Evolutionary conservation across 2,888 invertebrate species (phyloP), one percentile per base, ranked within the genome.

Genomic region (Heliconius cydno): DNA sequence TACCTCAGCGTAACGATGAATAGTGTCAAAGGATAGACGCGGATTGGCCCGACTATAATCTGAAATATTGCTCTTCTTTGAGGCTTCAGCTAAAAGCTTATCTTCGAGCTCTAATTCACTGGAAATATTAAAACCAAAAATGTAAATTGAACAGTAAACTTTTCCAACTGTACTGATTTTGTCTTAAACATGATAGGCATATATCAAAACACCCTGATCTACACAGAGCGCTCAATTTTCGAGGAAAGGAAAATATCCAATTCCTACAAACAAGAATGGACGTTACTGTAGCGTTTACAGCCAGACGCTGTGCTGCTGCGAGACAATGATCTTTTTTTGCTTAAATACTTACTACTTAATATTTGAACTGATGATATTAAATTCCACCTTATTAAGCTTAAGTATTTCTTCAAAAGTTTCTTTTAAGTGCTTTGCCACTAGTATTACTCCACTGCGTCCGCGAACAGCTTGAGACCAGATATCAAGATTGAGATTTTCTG

Each of bases 261-360:
- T 6, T n/a, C 3, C 10, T 57, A 22, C 22, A 9, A 10, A 57
- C 22, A 22, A 7, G 19, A 52, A 52, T 7, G 22, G 57, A 7
- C 7, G 2, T 9, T 3, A 19, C 10, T 3, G 9, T 9, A 9
- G 7, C 9, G 3, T 6, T 19, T 57, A 57, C 22, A 22, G 9
- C 9, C 22, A 57, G 57, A 9, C 22, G 9, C 9, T 57, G 57
- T 9, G 22, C 19, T 22, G 22, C 57, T 6, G 22, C 9, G 57
- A 19, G 7, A 57, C 9, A 3, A 22, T 22, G 15, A 1, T 22
- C 22, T n/a, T 57, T 57, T 57, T 57, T 57, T 22, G 22, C 3
- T 57, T 57, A 57, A 28, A 60, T n/a, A 88, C 91, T 90, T 85
- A 93, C 93, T 90, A 89, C 77, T 90, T 91, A 46, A 93, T 86